A percentile compares a stretch with the other conserved stretches of the same genome.
phyloP scores from a whole-genome alignment of 2,113 vertebrate species.

The Urocolius indicus region DNA sequence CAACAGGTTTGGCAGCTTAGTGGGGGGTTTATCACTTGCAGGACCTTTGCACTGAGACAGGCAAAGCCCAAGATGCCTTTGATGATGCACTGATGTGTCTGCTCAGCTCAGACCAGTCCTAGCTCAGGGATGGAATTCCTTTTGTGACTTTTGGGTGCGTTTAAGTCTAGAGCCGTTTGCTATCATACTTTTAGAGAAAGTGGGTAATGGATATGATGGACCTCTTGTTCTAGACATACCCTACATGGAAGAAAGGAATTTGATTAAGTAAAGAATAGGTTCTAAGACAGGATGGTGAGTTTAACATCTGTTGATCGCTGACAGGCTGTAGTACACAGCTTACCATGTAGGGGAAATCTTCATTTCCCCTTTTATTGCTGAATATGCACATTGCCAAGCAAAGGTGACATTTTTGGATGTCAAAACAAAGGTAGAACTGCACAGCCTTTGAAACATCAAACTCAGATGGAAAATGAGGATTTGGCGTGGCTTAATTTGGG shows the following conservation, averaged over 20 bases:
- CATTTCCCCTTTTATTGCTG: background rate
- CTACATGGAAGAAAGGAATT: background rate
- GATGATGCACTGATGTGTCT: background rate
- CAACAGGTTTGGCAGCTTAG: background rate
- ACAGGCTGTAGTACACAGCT: conserved; percentile 11
- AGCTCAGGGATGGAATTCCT: background rate
- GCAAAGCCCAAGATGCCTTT: background rate
- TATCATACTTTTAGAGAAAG: background rate
- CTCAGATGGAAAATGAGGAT: conserved; percentile 43
- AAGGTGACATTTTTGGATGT: conserved; percentile 31
- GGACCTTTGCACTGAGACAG: background rate
- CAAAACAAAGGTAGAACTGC: conserved; percentile 53
- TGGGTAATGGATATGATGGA: background rate
- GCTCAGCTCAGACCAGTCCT: background rate
- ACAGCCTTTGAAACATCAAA: conserved; percentile 55
- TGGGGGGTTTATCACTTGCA: background rate
- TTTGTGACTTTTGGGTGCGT: background rate
- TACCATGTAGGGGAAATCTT: background rate
- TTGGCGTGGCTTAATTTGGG: conserved; percentile 51
- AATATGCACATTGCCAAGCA: conserved; percentile 13
- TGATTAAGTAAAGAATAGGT: background rate
- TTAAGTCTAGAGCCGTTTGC: background rate
- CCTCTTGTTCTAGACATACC: background rate
- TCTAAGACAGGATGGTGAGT: background rate
- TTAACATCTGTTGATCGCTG: conserved; percentile 55